A percentile compares a stretch with the other conserved stretches of the same genome.
Evolutionary conservation across 1,140 invertebrate species (phyloP).

Genomic region (Drosophila bipectinata): DNA sequence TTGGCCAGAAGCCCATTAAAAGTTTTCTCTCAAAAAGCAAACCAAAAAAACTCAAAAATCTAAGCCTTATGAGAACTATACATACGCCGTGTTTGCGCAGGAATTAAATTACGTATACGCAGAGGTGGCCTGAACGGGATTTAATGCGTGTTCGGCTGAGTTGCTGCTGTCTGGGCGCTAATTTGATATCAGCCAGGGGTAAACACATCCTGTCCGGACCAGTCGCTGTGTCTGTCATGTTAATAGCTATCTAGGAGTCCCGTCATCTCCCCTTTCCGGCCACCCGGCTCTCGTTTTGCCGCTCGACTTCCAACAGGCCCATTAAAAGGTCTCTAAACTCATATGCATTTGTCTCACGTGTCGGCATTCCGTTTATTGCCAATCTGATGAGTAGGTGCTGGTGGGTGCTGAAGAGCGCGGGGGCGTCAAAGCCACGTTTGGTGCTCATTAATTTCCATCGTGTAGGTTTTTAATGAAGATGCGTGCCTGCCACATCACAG

Average conservation of each 20-base stretch:
- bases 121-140: slow-evolving; percentile 1
- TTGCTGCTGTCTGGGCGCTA: slow-evolving; percentile 28
- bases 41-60: slow-evolving; percentile 1
- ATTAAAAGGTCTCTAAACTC: slow-evolving; percentile 68
- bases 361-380: slow-evolving; percentile 65
- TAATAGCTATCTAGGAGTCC: slow-evolving; percentile 45
- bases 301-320: slow-evolving; percentile 27
- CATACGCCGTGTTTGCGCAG: slow-evolving; percentile 34
- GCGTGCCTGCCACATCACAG: slow-evolving; percentile 44
- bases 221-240: slow-evolving; percentile 45
- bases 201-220: slow-evolving; percentile 31
- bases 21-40: slow-evolving; percentile 12
- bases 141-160: slow-evolving; percentile 19
- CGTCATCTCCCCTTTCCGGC: not conserved
- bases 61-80: slow-evolving; percentile 15
- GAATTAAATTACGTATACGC: slow-evolving; percentile 44
- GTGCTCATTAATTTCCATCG: slow-evolving; percentile 73
- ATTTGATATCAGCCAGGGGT: slow-evolving; percentile 34
- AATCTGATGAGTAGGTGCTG: slow-evolving; percentile 41
- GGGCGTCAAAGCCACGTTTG: slow-evolving; percentile 50
- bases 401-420: not conserved
- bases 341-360: slow-evolving; percentile 78
- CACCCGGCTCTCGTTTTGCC: not conserved
- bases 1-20: slow-evolving; percentile 34
- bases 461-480: slow-evolving; percentile 79